These are phyloP conservation scores for Thalassaphorura encarpata DNA, from an alignment of 1,140 invertebrate species.

Conservation along the genomic window DNA sequence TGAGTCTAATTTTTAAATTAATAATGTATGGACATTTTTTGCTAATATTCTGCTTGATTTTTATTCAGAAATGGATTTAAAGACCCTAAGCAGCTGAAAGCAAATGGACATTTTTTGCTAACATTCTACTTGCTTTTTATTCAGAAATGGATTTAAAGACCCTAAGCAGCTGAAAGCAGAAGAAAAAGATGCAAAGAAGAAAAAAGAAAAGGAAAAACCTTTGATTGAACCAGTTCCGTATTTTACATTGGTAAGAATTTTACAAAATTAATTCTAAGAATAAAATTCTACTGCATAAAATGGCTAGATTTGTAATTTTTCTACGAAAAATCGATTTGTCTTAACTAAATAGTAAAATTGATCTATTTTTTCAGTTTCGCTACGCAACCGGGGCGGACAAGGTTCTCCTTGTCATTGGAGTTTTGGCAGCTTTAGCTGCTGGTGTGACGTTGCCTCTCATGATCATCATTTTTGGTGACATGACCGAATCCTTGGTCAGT, in stretches of 20 bases:
- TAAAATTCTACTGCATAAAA: too few species aligned
- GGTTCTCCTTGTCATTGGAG: conserved; percentile 6
- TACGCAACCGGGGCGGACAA: conserved; percentile 16
- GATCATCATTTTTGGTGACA: conserved; percentile 22
- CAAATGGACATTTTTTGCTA: too few species aligned
- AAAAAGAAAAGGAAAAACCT: background rate
- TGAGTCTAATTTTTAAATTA: too few species aligned
- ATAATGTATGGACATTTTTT: too few species aligned
- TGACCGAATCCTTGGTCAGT: conserved; percentile 16
- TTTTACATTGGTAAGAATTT: background rate
- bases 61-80: too few species aligned
- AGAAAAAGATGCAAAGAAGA: background rate
- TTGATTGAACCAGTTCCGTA: background rate
- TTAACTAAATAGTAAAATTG: background rate
- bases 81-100: too few species aligned
- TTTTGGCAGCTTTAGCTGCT: conserved; percentile 7
- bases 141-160: too few species aligned
- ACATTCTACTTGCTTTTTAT: too few species aligned
- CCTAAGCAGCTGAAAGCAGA: too few species aligned
- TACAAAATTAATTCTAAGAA: too few species aligned
- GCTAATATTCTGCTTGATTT: too few species aligned
- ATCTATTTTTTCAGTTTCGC: conserved; percentile 17
- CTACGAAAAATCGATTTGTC: background rate
- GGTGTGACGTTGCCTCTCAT: conserved; percentile 19
- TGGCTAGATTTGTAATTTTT: background rate